Evolutionary conservation across 2,888 invertebrate species (phyloP).

Genomic region (Patella caerulea): DNA sequence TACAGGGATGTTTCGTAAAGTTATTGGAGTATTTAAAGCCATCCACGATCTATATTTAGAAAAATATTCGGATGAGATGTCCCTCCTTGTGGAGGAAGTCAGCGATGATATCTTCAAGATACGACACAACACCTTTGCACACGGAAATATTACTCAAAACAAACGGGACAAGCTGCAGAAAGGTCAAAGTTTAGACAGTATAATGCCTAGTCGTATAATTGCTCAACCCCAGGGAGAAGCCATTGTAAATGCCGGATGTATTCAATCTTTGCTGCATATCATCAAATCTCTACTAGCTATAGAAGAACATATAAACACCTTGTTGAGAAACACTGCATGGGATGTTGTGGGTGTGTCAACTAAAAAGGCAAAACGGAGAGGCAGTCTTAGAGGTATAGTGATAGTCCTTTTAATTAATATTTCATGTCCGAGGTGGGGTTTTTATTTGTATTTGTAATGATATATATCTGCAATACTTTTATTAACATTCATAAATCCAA

Average conservation of each 20-base stretch:
- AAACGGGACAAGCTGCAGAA: not conserved
- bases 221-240: not conserved
- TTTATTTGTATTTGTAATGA: not conserved
- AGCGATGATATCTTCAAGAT: constrained; percentile 58
- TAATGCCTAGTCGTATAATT: constrained; percentile 35
- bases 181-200: constrained; percentile 51
- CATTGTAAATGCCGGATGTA: constrained; percentile 32
- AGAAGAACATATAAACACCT: constrained; percentile 59
- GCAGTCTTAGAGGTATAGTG: constrained; percentile 62
- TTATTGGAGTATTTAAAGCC: constrained; percentile 56
- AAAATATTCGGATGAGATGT: constrained; percentile 65
- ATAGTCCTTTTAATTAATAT: not conserved
- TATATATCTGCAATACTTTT: not conserved
- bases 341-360: constrained; percentile 55
- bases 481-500: too few relatives aligned
- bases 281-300: constrained; percentile 56
- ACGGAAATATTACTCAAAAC: not conserved
- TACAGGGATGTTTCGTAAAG: constrained; percentile 62
- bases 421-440: not conserved
- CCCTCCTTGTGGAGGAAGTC: constrained; percentile 60
- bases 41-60: constrained; percentile 66
- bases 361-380: constrained; percentile 54
- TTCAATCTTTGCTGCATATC: constrained; percentile 55
- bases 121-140: not conserved
- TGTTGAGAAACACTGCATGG: constrained; percentile 59